Evolutionary conservation across 2,888 invertebrate species (phyloP).

Genomic region (Autographa pulchrina): DNA sequence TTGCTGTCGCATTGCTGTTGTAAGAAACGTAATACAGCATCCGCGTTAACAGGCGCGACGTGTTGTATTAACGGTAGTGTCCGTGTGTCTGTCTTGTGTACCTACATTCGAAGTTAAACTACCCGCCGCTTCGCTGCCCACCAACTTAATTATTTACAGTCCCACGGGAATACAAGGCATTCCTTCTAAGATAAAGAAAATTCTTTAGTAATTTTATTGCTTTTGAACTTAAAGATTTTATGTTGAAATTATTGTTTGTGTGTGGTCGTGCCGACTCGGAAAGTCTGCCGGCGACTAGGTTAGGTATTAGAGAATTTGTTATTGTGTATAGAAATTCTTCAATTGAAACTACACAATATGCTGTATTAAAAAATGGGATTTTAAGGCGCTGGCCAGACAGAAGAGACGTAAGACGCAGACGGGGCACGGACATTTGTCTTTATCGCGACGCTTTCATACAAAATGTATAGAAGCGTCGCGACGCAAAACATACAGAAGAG

Average conservation of each 20-base stretch:
- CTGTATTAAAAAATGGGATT: too few relatives aligned
- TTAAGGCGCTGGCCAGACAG: too few relatives aligned
- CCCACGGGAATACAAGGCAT: conserved; percentile 30
- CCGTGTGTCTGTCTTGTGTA: conserved; percentile 29
- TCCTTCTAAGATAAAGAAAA: conserved; percentile 12
- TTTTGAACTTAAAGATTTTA: neutral
- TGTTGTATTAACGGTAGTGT: conserved; percentile 11
- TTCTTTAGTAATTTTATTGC: neutral
- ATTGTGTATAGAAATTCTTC: too few relatives aligned
- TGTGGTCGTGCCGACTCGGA: neutral
- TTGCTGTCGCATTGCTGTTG: too few relatives aligned
- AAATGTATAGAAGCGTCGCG: too few relatives aligned
- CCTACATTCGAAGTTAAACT: conserved; percentile 23
- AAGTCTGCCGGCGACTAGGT: neutral
- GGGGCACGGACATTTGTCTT: too few relatives aligned
- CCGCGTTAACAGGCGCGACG: neutral
- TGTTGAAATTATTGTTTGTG: neutral
- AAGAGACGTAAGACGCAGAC: too few relatives aligned
- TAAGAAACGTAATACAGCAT: too few relatives aligned
- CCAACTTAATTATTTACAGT: conserved; percentile 40
- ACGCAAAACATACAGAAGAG: too few relatives aligned
- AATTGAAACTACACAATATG: too few relatives aligned
- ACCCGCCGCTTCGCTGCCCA: conserved; percentile 7
- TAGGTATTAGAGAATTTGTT: too few relatives aligned
- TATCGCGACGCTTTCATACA: too few relatives aligned